Percentiles rank a stretch among this genome's conserved stretches.
Evolutionary conservation across 2,888 invertebrate species (phyloP).

Genomic region (Myathropa florea): DNA sequence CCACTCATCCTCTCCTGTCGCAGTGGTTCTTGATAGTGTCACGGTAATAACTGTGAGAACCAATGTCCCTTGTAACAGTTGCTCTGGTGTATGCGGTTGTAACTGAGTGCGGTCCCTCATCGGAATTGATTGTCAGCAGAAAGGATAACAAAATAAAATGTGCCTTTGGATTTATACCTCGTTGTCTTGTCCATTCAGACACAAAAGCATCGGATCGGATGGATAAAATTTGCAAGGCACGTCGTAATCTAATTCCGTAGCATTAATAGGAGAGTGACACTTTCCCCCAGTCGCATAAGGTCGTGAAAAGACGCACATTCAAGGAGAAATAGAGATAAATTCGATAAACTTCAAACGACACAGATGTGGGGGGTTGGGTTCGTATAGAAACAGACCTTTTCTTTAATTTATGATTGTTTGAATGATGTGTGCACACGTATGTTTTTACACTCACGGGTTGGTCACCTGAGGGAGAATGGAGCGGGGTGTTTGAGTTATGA

Average conservation of each 20-base stretch:
- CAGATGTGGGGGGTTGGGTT: not conserved
- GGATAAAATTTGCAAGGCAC: conserved; percentile 44
- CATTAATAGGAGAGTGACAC: conserved; percentile 58
- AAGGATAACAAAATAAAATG: conserved; percentile 35
- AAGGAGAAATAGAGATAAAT: conserved; percentile 20
- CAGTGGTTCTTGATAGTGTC: not conserved
- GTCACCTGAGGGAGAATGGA: not conserved
- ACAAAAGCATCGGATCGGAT: not conserved
- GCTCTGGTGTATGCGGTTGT: not conserved
- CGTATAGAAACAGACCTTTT: not conserved
- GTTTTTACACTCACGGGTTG: not conserved
- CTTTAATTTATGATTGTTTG: conserved; percentile 20
- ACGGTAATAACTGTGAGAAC: conserved; percentile 6
- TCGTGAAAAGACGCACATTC: conserved; percentile 1
- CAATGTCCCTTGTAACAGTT: conserved; percentile 6
- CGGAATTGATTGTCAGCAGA: conserved; percentile 38
- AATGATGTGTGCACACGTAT: not conserved
- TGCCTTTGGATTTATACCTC: conserved; percentile 7
- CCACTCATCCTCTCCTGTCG: not conserved
- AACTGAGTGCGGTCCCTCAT: not conserved
- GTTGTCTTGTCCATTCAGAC: conserved; percentile 15
- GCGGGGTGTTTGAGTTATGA: not conserved
- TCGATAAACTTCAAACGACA: conserved; percentile 16
- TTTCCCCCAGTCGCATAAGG: conserved; percentile 4
- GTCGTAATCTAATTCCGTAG: conserved; percentile 43